These are phyloP conservation scores for Lutra lutra DNA, from an alignment of 2,797 vertebrate species.

Conservation along the genomic window DNA sequence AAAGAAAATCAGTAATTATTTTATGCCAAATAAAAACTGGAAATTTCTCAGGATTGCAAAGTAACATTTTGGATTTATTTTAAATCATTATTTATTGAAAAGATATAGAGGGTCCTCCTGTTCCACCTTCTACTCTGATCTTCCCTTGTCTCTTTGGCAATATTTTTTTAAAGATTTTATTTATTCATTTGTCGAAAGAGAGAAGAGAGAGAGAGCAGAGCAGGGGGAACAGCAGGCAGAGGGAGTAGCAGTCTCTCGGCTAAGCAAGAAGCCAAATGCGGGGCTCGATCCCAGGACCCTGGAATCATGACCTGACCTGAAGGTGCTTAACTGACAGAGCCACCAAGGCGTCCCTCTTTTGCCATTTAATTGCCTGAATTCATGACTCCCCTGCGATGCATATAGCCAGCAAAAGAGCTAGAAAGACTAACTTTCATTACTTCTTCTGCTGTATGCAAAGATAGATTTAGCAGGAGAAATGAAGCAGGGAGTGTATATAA, in stretches of 20 bases:
- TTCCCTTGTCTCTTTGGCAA: neutral
- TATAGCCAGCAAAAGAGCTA: neutral
- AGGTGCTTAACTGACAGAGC: neutral
- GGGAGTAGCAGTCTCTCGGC: neutral
- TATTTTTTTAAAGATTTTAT: neutral
- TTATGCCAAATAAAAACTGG: neutral
- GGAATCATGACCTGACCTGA: neutral
- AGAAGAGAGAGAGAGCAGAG: neutral
- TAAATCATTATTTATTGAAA: neutral
- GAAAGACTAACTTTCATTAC: no score
- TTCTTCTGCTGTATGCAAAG: neutral
- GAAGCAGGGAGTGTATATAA: neutral
- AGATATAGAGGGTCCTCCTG: neutral
- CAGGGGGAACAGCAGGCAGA: neutral
- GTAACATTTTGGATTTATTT: neutral
- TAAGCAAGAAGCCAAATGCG: neutral
- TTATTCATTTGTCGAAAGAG: neutral
- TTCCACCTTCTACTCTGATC: neutral
- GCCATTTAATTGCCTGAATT: neutral
- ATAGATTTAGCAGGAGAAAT: neutral
- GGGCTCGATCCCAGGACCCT: neutral
- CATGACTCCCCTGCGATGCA: neutral
- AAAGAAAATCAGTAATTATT: neutral
- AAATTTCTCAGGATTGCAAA: neutral
- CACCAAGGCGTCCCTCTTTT: fast-evolving